phyloP scores from a whole-genome alignment of 1,140 invertebrate species.

The Carcinoscorpius rotundicauda region DNA sequence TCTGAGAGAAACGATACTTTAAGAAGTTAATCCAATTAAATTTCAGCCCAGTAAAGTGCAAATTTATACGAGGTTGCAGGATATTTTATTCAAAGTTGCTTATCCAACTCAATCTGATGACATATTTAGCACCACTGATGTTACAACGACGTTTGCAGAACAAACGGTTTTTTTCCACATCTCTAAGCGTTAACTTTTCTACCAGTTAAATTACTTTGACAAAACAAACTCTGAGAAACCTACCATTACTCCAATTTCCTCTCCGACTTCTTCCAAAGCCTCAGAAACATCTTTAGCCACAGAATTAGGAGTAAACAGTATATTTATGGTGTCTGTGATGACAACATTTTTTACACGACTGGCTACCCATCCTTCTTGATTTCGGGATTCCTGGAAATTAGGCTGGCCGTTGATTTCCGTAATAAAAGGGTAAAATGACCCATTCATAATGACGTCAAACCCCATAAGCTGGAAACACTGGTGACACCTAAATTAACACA shows the following conservation, averaged over 20 bases:
- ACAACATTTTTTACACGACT: conserved; percentile 21
- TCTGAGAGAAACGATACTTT: no score
- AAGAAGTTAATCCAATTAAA: no score
- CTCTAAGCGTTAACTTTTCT: no score
- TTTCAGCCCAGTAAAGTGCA: no score
- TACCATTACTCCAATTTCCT: conserved; percentile 23
- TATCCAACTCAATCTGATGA: no score
- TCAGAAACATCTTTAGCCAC: conserved; percentile 24
- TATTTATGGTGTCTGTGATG: conserved; percentile 21
- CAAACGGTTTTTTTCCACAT: no score
- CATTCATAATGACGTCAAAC: conserved; percentile 28
- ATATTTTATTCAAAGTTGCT: no score
- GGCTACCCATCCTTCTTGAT: conserved; percentile 17
- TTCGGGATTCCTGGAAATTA: conserved; percentile 15
- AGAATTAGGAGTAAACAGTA: conserved; percentile 18
- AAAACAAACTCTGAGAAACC: neutral
- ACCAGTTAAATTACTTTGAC: no score
- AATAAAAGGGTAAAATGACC: conserved; percentile 27
- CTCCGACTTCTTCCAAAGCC: conserved; percentile 17
- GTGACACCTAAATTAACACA: conserved; percentile 22
- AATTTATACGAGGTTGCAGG: no score
- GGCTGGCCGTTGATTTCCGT: conserved; percentile 28
- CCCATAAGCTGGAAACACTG: conserved; percentile 32
- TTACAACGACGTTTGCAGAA: no score
- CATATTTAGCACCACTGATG: no score